Conservation (phyloP, 2,888 invertebrate species). For the Liposcelis brunnea region DNA sequence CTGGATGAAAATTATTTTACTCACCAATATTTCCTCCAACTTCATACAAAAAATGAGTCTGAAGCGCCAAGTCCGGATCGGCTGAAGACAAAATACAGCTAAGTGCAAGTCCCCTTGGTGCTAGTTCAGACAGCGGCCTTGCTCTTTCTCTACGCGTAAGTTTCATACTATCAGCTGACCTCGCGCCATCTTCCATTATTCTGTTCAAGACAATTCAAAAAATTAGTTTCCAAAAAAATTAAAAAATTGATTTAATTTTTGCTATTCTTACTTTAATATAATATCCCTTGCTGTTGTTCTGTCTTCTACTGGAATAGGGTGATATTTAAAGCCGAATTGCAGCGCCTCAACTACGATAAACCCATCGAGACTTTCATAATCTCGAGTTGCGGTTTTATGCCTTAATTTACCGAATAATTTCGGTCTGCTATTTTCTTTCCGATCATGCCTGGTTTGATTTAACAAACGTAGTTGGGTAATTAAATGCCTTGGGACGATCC, state of each 20-base stretch:
- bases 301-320: conserved; percentile 26
- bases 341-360: conserved; percentile 22
- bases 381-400: not conserved
- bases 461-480: conserved; percentile 41
- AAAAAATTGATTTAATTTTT: too few relatives aligned
- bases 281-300: conserved; percentile 30
- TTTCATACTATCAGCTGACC: not conserved
- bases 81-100: conserved; percentile 25
- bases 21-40: conserved; percentile 35
- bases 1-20: too few relatives aligned
- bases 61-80: conserved; percentile 24
- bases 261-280: conserved; percentile 24
- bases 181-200: too few relatives aligned
- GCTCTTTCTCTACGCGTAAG: not conserved
- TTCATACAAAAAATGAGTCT: conserved; percentile 29
- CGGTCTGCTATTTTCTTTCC: conserved; percentile 23
- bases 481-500: conserved; percentile 59
- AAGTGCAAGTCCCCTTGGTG: conserved; percentile 22
- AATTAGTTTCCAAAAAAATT: too few relatives aligned
- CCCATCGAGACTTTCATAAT: not conserved
- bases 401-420: not conserved
- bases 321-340: conserved; percentile 23
- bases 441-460: conserved; percentile 26
- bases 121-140: conserved; percentile 15
- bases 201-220: too few relatives aligned